A percentile compares a stretch with the other conserved stretches of the same genome.
Evolutionary conservation across 2,888 invertebrate species (phyloP).

Genomic region (Lycocerus yunnanus): DNA sequence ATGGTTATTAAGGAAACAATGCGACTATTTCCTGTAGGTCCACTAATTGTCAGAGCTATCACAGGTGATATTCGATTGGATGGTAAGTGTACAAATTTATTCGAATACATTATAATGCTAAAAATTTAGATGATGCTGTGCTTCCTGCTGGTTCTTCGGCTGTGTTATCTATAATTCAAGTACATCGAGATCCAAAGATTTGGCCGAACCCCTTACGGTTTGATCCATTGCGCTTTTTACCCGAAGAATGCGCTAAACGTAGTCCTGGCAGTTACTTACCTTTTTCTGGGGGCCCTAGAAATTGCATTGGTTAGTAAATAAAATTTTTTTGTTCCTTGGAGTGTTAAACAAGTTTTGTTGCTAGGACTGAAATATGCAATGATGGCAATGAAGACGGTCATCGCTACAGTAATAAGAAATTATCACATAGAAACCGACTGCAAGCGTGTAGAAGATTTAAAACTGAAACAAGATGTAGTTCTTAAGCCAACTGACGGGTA

Average conservation of each 20-base stretch:
- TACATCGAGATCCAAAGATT: neutral
- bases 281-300: neutral
- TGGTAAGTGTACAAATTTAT: neutral
- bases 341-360: neutral
- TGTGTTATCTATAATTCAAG: neutral
- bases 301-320: neutral
- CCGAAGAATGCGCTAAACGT: conserved; percentile 5
- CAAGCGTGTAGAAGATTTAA: neutral
- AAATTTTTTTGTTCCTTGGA: neutral
- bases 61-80: conserved; percentile 14
- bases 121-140: neutral
- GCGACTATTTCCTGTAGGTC: conserved; percentile 36
- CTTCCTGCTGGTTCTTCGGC: neutral
- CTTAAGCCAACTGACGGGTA: neutral
- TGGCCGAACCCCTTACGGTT: neutral
- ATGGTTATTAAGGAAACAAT: neutral
- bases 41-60: conserved; percentile 25
- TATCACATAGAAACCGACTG: neutral
- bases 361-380: neutral
- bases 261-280: neutral
- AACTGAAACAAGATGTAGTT: neutral
- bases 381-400: conserved; percentile 4
- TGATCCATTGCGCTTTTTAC: conserved; percentile 18
- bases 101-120: neutral
- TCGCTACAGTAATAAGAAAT: neutral